phyloP scores from a whole-genome alignment of 1,140 invertebrate species.

The Rhynchophorus ferrugineus region DNA sequence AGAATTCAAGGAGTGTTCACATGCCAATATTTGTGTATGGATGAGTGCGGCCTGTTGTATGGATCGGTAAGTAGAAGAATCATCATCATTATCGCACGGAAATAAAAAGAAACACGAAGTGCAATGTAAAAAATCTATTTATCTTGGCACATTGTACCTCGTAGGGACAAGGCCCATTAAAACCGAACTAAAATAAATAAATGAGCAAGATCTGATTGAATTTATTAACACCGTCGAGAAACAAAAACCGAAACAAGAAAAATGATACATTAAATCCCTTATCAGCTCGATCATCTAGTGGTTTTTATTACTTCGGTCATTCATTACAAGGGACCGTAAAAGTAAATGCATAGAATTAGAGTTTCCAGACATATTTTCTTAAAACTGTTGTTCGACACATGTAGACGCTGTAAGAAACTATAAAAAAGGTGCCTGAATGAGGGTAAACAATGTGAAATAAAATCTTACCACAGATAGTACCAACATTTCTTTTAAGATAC shows the following conservation, averaged over 20 bases:
- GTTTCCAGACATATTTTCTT: conserved; percentile 11
- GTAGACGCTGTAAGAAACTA: conserved; percentile 14
- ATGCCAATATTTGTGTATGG: conserved; percentile 78
- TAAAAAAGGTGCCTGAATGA: conserved; percentile 16
- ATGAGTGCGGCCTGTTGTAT: conserved; percentile 71
- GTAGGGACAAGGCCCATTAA: no score
- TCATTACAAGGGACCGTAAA: conserved; percentile 13
- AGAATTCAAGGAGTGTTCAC: conserved; percentile 76
- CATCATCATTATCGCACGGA: not conserved
- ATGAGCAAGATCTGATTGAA: no score
- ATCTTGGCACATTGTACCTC: not conserved
- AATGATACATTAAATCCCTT: no score
- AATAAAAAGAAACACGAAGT: not conserved
- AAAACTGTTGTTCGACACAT: conserved; percentile 16
- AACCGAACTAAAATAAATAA: no score
- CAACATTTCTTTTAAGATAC: conserved; percentile 16
- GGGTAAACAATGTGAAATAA: conserved; percentile 21
- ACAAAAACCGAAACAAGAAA: no score
- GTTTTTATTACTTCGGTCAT: conserved; percentile 9
- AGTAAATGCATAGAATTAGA: conserved; percentile 12
- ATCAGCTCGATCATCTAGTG: no score
- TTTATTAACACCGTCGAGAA: no score
- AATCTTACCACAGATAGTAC: conserved; percentile 19
- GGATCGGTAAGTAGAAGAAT: conserved; percentile 78
- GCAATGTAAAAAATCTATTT: not conserved